Base-by-base conservation (phyloP, 1,140 invertebrate species). In the Papilio glaucus region DNA sequence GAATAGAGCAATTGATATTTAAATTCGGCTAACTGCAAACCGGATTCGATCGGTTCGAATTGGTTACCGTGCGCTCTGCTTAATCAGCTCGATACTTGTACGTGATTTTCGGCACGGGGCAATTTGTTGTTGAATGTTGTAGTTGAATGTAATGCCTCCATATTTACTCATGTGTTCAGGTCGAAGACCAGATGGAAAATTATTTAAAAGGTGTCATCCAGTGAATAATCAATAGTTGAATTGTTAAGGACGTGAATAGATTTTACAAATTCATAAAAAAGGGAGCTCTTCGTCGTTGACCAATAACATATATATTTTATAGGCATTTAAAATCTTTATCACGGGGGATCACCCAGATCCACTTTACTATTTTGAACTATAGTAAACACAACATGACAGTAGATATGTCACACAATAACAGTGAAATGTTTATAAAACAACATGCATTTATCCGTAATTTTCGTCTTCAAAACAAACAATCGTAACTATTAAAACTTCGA, bases 11-110 rank as follows among this genome's bases (percentile, higher is more conserved):
- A 63, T 63, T 63, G 33, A 63, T 63, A 38, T 39, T 38, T 39
- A 63, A 63, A 63, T 63, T 63, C 61, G 61, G 61, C 61, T 62
- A 33, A 18, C 33, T 18, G 61, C 61, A 13, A 63, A 61, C 13
- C 57, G 26, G 26, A 1, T 13, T n/a, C 21, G 33, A 61, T 9
- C 29, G 57, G 26, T 13, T 33, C 13, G 12, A 15, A 61, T 12
- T 24, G 57, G 57, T 61, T 29, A 10, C 9, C 4, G 1, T 13
- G 24, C 21, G 53, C 15, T 33, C 6, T 33, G 29, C 29, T 33
- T 33, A n/a, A n/a, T n/a, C n/a, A n/a, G n/a, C n/a, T n/a, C n/a
- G n/a, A n/a, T n/a, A n/a, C n/a, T n/a, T 18, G n/a, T 45, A 7
- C 42, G 42, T 45, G 42, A 45, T 45, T 18, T 45, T n/a, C 15